A percentile compares a stretch with the other conserved stretches of the same genome.
These are phyloP conservation scores for Pampusana beccarii DNA, from an alignment of 2,113 vertebrate genomes.

Conservation along the genomic window DNA sequence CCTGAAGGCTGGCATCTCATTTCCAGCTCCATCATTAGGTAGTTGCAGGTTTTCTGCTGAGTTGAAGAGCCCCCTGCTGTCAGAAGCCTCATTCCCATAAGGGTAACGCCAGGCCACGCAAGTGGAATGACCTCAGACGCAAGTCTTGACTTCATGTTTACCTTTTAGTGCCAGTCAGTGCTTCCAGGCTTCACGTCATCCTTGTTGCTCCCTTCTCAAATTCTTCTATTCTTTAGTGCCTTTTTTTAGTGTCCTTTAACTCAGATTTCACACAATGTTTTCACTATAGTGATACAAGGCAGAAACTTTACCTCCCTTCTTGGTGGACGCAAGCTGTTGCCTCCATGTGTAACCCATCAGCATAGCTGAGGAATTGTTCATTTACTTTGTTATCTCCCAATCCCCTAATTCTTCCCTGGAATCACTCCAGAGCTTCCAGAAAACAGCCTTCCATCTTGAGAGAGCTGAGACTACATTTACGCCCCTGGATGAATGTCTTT, in stretches of 20 bases:
- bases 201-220: neutral
- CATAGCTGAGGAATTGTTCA: neutral
- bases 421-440: neutral
- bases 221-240: neutral
- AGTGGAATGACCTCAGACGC: neutral
- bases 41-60: neutral
- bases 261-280: neutral
- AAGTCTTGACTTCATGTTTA: neutral
- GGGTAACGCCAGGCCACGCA: rapidly evolving
- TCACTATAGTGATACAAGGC: neutral
- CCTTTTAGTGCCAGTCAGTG: neutral
- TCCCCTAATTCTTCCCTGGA: neutral
- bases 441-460: neutral
- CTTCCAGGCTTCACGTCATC: neutral
- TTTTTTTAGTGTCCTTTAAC: neutral
- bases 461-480: neutral
- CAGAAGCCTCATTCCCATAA: neutral
- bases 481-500: neutral
- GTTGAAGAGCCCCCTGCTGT: conserved; percentile 35
- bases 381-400: neutral
- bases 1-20: neutral
- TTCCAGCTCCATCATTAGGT: neutral
- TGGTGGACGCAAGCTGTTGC: neutral
- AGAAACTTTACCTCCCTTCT: neutral
- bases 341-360: neutral